These are phyloP conservation scores for Cnemophilus loriae DNA, from an alignment of 2,113 vertebrate genomes.

Conservation along the genomic window DNA sequence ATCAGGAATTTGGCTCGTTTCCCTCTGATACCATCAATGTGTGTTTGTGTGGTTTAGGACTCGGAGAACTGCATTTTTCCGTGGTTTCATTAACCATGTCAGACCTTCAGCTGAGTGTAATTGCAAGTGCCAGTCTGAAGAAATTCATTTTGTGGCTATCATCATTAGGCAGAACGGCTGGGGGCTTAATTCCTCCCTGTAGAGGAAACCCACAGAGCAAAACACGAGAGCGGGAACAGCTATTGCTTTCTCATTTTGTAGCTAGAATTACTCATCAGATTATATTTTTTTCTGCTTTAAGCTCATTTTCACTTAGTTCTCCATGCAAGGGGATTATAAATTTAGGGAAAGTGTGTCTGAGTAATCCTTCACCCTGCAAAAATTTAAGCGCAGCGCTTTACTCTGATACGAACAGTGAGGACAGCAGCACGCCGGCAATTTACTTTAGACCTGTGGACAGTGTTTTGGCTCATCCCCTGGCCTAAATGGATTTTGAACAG, in stretches of 20 bases:
- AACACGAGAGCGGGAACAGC: neutral
- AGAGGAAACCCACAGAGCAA: conserved; percentile 20
- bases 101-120: neutral
- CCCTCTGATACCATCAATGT: neutral
- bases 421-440: neutral
- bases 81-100: neutral
- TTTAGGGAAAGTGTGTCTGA: neutral
- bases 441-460: neutral
- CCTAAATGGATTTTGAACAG: neutral
- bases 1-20: neutral
- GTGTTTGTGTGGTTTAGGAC: neutral
- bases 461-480: neutral
- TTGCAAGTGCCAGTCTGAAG: conserved; percentile 6
- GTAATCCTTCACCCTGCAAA: neutral
- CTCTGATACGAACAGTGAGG: neutral
- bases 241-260: conserved; percentile 19
- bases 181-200: neutral
- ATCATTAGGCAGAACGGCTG: neutral
- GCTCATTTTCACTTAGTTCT: neutral
- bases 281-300: neutral
- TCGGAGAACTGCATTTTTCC: neutral
- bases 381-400: neutral
- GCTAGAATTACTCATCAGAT: neutral
- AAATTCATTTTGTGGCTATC: conserved; percentile 26
- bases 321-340: neutral